Percentiles rank a stretch among this genome's conserved stretches.
These are phyloP conservation scores for Leptopilina myrica DNA, from an alignment of 2,888 invertebrate genomes.

Conservation along the genomic window DNA sequence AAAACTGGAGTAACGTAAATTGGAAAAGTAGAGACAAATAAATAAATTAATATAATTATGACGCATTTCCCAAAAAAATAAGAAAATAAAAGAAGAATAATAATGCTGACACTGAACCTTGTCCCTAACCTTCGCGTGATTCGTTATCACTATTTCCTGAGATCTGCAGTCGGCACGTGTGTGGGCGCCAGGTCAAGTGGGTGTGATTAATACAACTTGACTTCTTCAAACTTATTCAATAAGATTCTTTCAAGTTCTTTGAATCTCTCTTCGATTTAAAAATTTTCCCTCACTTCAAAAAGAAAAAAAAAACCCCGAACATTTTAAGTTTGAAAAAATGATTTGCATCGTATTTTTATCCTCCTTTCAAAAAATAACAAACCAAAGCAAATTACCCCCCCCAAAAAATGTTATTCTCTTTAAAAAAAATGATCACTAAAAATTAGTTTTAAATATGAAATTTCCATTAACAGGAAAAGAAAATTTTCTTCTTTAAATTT, in stretches of 20 bases:
- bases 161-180: conserved; percentile 54
- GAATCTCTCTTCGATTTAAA: not conserved
- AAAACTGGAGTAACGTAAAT: too few relatives aligned
- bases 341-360: too few relatives aligned
- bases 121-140: conserved; percentile 58
- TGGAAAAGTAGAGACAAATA: not conserved
- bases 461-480: not conserved
- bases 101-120: conserved; percentile 50
- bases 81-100: not conserved
- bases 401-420: too few relatives aligned
- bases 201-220: conserved; percentile 51
- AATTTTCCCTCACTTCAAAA: not conserved
- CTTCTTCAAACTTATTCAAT: conserved; percentile 48
- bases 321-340: too few relatives aligned
- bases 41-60: not conserved
- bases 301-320: too few relatives aligned
- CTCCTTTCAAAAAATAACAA: too few relatives aligned
- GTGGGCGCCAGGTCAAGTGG: conserved; percentile 46
- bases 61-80: not conserved
- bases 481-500: too few relatives aligned
- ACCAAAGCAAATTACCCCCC: too few relatives aligned
- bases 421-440: too few relatives aligned
- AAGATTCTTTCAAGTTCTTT: conserved; percentile 50
- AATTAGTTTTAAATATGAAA: not conserved
- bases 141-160: conserved; percentile 52